phyloP scores from a whole-genome alignment of 2,113 vertebrate genomes.

The Ageneiosus marmoratus region DNA sequence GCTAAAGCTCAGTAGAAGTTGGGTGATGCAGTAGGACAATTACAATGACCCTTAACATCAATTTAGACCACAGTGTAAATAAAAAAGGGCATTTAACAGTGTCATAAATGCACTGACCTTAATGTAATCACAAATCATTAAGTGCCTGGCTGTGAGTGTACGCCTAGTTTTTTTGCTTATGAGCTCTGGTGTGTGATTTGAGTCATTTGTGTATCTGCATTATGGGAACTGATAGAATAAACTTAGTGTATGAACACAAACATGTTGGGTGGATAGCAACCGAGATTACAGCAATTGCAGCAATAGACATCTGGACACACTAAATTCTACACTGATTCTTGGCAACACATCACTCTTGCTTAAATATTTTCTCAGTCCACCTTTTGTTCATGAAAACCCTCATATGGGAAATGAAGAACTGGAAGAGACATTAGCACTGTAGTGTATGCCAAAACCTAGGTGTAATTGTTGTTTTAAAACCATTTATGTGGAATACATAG shows the following conservation, averaged over 20 bases:
- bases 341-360: background rate
- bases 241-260: background rate
- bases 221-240: background rate
- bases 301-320: background rate
- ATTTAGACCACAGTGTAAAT: conserved; percentile 6
- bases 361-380: background rate
- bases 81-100: conserved; percentile 1
- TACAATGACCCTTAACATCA: too few relatives aligned
- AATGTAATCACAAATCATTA: background rate
- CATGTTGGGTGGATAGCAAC: background rate
- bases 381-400: background rate
- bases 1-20: too few relatives aligned
- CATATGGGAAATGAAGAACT: background rate
- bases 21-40: too few relatives aligned
- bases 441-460: background rate
- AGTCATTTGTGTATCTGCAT: conserved; percentile 9
- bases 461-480: background rate
- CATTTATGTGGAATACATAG: background rate
- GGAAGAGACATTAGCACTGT: background rate
- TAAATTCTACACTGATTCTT: background rate
- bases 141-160: background rate
- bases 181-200: background rate
- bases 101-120: conserved; percentile 12
- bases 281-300: background rate
- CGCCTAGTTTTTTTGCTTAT: background rate